Evolutionary conservation across 2,113 vertebrate genomes (phyloP).

Genomic region (Pangasianodon gigas): DNA sequence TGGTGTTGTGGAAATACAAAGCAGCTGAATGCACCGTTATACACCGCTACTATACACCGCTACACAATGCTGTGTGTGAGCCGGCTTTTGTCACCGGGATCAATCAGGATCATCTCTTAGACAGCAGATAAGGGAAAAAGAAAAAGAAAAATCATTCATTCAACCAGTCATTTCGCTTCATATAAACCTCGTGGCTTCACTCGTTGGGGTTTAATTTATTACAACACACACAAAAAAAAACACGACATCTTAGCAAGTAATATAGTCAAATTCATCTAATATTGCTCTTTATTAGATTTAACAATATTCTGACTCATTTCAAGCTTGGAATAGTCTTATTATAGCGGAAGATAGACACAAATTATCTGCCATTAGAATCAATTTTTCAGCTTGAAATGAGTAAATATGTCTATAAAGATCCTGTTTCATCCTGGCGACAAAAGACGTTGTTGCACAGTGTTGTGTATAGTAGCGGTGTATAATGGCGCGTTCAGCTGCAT

Average conservation of each 20-base stretch:
- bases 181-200: not conserved
- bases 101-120: slow-evolving; percentile 53
- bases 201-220: not conserved
- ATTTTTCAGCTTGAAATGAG: not conserved
- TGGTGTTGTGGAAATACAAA: slow-evolving; percentile 66
- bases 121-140: not conserved
- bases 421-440: slow-evolving; percentile 64
- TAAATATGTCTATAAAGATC: slow-evolving; percentile 2
- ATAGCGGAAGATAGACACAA: not conserved
- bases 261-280: no score
- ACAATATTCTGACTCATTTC: not conserved
- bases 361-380: not conserved
- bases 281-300: no score
- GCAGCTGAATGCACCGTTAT: slow-evolving; percentile 62
- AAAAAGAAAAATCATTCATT: not conserved
- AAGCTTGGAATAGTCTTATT: not conserved
- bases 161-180: not conserved
- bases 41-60: not conserved
- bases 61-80: slow-evolving; percentile 58
- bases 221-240: not conserved
- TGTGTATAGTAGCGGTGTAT: slow-evolving; percentile 33
- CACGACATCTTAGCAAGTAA: no score
- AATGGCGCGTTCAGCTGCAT: slow-evolving; percentile 62
- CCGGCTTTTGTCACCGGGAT: slow-evolving; percentile 63
- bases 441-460: slow-evolving; percentile 57